Evolutionary conservation across 53 echinoderm and acorn worm genomes (phyloP).

Genomic region (Patiria pectinifera): DNA sequence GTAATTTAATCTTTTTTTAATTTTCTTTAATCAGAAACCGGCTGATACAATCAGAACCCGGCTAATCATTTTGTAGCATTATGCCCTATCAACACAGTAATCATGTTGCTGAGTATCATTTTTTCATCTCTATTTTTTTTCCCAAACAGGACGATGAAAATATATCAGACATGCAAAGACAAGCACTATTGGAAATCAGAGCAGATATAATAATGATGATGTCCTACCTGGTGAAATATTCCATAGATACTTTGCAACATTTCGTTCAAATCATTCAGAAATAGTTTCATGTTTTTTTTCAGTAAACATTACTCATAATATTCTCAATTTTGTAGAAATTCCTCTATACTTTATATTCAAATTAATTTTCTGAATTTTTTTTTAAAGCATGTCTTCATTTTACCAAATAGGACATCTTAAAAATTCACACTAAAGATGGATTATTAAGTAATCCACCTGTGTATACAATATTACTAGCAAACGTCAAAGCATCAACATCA

Average conservation of each 20-base stretch:
- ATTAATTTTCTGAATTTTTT: neutral
- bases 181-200: neutral
- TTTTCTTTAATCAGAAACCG: neutral
- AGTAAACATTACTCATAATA: no score
- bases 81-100: neutral
- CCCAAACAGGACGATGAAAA: neutral
- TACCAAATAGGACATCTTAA: neutral
- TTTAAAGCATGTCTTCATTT: neutral
- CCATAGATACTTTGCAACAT: neutral
- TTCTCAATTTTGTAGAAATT: no score
- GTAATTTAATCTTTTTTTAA: neutral
- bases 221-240: constrained; percentile 11
- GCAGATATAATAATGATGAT: neutral
- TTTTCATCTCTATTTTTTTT: neutral
- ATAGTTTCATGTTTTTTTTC: neutral
- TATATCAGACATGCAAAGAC: neutral
- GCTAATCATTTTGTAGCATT: neutral
- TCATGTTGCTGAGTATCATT: neutral
- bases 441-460: neutral
- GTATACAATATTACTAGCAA: neutral
- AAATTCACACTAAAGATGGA: neutral
- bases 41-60: neutral
- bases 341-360: neutral
- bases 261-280: neutral
- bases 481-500: neutral